A percentile compares a stretch with the other conserved stretches of the same genome.
Evolutionary conservation across 2,797 vertebrate genomes (phyloP).

Genomic region (Emys orbicularis): DNA sequence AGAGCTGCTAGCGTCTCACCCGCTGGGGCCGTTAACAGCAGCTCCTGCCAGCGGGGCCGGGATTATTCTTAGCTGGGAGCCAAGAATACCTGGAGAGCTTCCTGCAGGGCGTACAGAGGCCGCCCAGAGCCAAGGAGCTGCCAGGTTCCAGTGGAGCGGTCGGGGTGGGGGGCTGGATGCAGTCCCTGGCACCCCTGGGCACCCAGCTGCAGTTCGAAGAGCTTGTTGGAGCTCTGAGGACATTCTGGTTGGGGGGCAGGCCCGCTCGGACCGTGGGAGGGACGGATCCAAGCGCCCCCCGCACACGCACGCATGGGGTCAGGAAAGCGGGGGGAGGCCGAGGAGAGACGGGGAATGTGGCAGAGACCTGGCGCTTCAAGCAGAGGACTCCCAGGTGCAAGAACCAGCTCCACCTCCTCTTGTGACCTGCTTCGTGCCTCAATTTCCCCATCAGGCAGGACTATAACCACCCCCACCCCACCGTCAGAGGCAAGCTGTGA

Average conservation of each 20-base stretch:
- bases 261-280: neutral
- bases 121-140: neutral
- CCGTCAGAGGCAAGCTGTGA: no score
- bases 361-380: neutral
- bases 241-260: neutral
- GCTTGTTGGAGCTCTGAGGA: neutral
- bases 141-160: neutral
- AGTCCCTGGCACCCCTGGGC: neutral
- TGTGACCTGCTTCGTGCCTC: neutral
- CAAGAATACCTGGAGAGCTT: neutral
- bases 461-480: neutral
- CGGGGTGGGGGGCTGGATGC: neutral
- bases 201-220: no score
- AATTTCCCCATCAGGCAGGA: neutral
- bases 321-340: neutral
- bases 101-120: rapidly evolving
- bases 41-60: neutral
- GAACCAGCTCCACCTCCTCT: neutral
- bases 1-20: neutral
- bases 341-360: neutral
- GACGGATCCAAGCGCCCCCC: neutral
- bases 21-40: neutral
- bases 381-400: neutral
- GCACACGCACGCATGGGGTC: neutral
- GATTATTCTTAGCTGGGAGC: neutral